Percentiles rank a stretch among this genome's conserved stretches.
These are phyloP conservation scores for Ormyrus pomaceus DNA, from an alignment of 2,888 invertebrate genomes.

Conservation along the genomic window DNA sequence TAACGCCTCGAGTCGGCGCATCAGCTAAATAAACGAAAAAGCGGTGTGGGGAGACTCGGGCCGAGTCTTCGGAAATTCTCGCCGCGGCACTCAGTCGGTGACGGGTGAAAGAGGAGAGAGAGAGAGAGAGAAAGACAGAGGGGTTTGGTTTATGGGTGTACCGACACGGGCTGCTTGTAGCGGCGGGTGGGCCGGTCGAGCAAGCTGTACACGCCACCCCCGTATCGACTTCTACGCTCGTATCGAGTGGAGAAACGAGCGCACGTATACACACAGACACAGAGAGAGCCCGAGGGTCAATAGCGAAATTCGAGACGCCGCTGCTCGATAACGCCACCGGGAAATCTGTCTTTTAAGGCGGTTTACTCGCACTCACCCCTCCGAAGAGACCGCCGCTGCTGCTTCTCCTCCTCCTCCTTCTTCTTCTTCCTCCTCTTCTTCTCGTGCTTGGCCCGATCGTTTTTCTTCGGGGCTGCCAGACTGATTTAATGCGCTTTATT, in stretches of 20 bases:
- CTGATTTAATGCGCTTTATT: no score
- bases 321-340: slow-evolving; percentile 15
- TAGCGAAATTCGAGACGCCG: slow-evolving; percentile 46
- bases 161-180: slow-evolving; percentile 59
- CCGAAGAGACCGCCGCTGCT: no score
- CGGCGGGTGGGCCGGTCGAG: slow-evolving; percentile 5
- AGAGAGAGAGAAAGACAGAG: slow-evolving; percentile 14
- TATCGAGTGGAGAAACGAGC: slow-evolving; percentile 38
- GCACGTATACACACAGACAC: neutral
- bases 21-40: neutral
- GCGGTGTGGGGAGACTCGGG: neutral
- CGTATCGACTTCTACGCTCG: slow-evolving; percentile 43
- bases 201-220: slow-evolving; percentile 14
- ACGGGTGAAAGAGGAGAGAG: no score
- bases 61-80: neutral
- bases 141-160: slow-evolving; percentile 66
- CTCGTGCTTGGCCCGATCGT: no score
- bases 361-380: neutral
- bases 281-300: slow-evolving; percentile 45
- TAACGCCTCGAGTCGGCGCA: no score
- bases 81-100: no score
- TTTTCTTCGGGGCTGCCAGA: no score
- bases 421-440: no score
- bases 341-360: slow-evolving; percentile 45
- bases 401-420: no score